phyloP scores from a whole-genome alignment of 2,797 vertebrate species.

The Gambelia wislizenii region DNA sequence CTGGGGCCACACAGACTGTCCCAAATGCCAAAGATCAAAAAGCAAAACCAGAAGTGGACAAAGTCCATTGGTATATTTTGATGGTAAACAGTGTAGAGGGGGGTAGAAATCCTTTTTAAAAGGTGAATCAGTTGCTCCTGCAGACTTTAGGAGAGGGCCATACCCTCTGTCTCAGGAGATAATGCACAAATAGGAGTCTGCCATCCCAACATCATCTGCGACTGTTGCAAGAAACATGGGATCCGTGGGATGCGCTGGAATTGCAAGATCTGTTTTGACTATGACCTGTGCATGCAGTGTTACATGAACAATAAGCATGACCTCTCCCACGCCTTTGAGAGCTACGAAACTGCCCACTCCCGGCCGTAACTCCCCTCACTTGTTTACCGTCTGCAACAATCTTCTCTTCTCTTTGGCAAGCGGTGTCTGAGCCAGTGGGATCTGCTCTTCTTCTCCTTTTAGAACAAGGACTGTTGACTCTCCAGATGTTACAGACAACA shows the following conservation, averaged over 20 bases:
- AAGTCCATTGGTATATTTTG: no score
- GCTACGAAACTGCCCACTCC: conserved; percentile 95
- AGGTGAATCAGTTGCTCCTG: no score
- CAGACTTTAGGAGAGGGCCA: no score
- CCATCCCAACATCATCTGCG: conserved; percentile 98
- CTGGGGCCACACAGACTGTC: no score
- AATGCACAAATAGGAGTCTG: conserved; percentile 97
- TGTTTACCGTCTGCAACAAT: neutral
- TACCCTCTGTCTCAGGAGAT: no score
- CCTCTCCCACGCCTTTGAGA: conserved; percentile 91
- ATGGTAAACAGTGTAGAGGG: no score
- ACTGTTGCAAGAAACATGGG: conserved; percentile 98
- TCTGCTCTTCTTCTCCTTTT: neutral
- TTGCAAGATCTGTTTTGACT: conserved; percentile 97
- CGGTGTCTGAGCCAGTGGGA: neutral
- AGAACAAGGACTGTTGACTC: neutral
- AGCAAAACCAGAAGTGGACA: no score
- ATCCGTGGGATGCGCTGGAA: conserved; percentile 99
- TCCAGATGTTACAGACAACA: no score
- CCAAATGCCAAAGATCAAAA: no score
- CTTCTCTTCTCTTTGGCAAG: neutral
- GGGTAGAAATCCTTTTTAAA: no score
- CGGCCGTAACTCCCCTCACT: conserved; percentile 89
- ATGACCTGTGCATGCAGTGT: conserved; percentile 97
- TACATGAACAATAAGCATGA: conserved; percentile 99